Percentiles rank a stretch among this genome's conserved stretches.
Evolutionary conservation across 2,113 vertebrate genomes (phyloP).

Genomic region (Peromyscus maniculatus): DNA sequence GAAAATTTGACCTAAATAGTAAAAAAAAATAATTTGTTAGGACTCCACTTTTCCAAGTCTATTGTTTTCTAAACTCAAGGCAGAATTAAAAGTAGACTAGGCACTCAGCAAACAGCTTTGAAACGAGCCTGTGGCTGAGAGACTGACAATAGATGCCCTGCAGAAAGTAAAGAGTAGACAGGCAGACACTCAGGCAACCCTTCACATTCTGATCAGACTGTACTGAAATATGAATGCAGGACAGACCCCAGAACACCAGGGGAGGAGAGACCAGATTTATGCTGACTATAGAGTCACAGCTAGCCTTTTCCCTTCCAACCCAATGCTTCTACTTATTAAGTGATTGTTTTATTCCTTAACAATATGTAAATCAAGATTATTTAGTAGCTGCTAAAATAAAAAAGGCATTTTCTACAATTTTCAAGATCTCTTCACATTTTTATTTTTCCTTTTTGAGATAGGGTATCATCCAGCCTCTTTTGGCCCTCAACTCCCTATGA

Average conservation of each 20-base stretch:
- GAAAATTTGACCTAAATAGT: conserved; percentile 51
- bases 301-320: not conserved
- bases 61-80: conserved; percentile 52
- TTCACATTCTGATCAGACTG: not conserved
- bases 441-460: not conserved
- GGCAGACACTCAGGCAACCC: not conserved
- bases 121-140: not conserved
- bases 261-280: not conserved
- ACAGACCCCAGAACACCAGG: not conserved
- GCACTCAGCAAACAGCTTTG: conserved; percentile 17
- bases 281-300: not conserved
- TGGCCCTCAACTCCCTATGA: not conserved
- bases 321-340: conserved; percentile 2
- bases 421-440: conserved; percentile 63
- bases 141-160: not conserved
- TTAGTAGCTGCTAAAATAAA: conserved; percentile 43
- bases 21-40: conserved; percentile 48
- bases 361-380: conserved; percentile 38
- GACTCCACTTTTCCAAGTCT: conserved; percentile 40
- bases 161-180: not conserved
- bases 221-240: not conserved
- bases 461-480: not conserved
- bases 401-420: conserved; percentile 61
- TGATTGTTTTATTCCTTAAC: not conserved
- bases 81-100: not conserved